Evolutionary conservation across 2,797 vertebrate genomes (phyloP).

Genomic region (Sylvia borin): DNA sequence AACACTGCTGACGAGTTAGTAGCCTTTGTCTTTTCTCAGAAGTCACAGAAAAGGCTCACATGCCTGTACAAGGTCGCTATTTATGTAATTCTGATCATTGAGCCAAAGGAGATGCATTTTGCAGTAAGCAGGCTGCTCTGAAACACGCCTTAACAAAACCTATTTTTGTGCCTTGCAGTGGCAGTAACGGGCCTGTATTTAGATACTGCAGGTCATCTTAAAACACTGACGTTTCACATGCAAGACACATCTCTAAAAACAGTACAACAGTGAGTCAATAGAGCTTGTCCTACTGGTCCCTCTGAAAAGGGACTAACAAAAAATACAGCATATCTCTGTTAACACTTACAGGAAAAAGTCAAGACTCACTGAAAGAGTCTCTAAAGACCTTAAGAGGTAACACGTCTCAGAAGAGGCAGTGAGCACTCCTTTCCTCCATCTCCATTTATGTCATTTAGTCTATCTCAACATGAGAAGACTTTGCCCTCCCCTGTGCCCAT

Average conservation of each 20-base stretch:
- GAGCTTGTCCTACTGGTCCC: not conserved
- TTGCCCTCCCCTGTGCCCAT: not conserved
- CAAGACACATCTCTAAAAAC: not conserved
- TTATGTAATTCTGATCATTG: not conserved
- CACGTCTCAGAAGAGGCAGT: not conserved
- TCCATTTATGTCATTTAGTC: not conserved
- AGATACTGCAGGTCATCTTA: not conserved
- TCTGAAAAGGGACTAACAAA: not conserved
- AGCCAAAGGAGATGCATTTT: not conserved
- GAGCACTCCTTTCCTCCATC: not conserved
- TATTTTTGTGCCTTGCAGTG: not conserved
- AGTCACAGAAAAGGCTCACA: not conserved
- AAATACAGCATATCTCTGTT: not conserved
- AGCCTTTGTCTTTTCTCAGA: not conserved
- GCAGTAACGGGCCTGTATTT: not conserved
- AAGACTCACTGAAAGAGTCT: not conserved
- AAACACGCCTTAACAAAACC: not conserved
- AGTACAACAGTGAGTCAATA: not conserved
- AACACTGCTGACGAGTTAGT: not conserved
- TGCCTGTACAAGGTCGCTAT: not conserved
- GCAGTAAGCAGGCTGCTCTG: not conserved
- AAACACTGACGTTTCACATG: not conserved
- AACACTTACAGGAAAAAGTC: not conserved
- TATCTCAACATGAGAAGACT: fast-evolving
- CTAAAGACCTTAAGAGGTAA: not conserved